Evolutionary conservation across 2,888 invertebrate genomes (phyloP).

Genomic region (Epinotia demarniana): DNA sequence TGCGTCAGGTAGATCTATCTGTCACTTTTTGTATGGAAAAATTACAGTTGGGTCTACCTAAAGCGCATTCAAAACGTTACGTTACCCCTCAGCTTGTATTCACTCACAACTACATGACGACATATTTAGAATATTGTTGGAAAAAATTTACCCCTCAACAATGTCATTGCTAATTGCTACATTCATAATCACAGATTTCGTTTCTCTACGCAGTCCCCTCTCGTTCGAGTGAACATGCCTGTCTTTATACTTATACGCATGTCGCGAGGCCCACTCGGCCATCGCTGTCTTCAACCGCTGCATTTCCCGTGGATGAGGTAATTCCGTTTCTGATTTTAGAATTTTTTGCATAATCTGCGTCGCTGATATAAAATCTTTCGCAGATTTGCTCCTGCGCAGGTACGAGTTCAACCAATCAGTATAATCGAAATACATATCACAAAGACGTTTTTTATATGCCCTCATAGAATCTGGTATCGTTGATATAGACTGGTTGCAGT

Average conservation of each 20-base stretch:
- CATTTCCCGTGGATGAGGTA: background rate
- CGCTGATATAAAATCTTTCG: background rate
- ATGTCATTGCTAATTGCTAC: background rate
- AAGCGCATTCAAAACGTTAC: too few relatives aligned
- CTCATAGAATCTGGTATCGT: constrained; percentile 1
- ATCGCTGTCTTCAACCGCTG: background rate
- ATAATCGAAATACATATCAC: constrained; percentile 21
- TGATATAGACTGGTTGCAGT: constrained; percentile 25
- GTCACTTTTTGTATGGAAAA: too few relatives aligned
- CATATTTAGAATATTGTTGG: background rate
- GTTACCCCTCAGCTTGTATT: too few relatives aligned
- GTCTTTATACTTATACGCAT: background rate
- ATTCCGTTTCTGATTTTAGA: constrained; percentile 4
- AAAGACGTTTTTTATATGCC: constrained; percentile 9
- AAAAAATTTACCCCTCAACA: background rate
- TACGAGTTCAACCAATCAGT: background rate
- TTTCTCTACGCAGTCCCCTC: background rate
- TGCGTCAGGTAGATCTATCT: too few relatives aligned
- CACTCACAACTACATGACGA: too few relatives aligned
- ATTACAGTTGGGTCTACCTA: too few relatives aligned
- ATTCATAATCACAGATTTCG: background rate
- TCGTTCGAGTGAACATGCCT: background rate
- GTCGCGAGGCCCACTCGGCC: background rate
- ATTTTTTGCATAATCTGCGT: background rate
- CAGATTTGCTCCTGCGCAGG: background rate